Evolutionary conservation across 2,113 vertebrate genomes (phyloP), one percentile per base, ranked within the genome.

Genomic region (Crypturellus undulatus): DNA sequence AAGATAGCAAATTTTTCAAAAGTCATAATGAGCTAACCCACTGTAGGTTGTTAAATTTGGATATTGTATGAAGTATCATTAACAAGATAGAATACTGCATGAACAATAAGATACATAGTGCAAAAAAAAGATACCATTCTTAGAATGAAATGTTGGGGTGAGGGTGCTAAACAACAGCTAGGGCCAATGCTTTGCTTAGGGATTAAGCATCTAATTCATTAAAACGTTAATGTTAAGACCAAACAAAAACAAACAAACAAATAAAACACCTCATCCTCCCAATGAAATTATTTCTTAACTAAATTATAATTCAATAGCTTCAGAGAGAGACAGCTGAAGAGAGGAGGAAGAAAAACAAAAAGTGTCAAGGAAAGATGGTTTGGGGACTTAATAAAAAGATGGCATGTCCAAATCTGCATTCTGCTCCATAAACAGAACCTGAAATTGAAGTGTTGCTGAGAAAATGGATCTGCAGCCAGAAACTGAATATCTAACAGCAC

Each of bases 241-340:
- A 47, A 47, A 47, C 47, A 47, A 47, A 47, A 21, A 20, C 47
- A 21, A 47, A 47, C 19, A 54, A 54, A 54, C 14, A 56, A 56
- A 30, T 14, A 56, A 56, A 30, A 83, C 60, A 62, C 21, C 11
- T 76, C 54, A n/a, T 51, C 28, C 70, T 89, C 70, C 21, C 49
- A 80, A 91, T 42, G 52, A 81, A 87, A 75, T 22, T 80, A 2
- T 69, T 79, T 75, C 45, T 60, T 78, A 81, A 87, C 14, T 30
- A 78, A 87, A 84, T 81, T 79, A 54, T n/a, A 75, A 76, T 18
- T 56, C 42, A 47, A 54, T n/a, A 84, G 6, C 42, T 63, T 84
- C 45, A 45, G 72, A 54, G 5, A 60, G 11, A 28, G 51, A 52
- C 24, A 52, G 7, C 3, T 71, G 51, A 83, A 75, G 16, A 69